Base-by-base conservation (phyloP, 2,888 invertebrate genomes). In the Pyrgus malvae region DNA sequence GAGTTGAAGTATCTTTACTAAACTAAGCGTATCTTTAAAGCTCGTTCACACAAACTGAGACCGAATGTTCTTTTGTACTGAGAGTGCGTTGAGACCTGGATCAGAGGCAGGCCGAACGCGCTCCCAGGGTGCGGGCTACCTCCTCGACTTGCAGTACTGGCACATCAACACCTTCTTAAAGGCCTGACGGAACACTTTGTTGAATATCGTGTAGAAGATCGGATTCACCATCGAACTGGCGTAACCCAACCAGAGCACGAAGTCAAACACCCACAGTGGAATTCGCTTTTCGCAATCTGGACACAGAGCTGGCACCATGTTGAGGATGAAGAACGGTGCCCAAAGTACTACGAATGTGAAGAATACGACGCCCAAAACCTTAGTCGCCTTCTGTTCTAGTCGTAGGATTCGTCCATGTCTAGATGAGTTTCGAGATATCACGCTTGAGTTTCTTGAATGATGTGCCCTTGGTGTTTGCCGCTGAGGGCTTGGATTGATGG, bases 141-240 rank as follows among this genome's bases (percentile, higher is more conserved):
- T 90, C 42, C 66, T 72, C 4, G 69, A 56, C 60, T 92, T 92
- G 61, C 92, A 91, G 76, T 96, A 96, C 64, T 93, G 92, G 81
- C 97, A 97, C 55, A 94, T 82, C 54, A 97, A 82, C 7, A 97
- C 96, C 79, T 95, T 96, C 75, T 96, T 95, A 79, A 97, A 97
- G 0, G 97, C 96, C 75, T 97, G 95, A 35, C 98, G 92, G 84
- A 98, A 98, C 56, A 97, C 95, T 76, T 97, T 97, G 84, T 98
- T 98, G 84, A 98, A 98, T 70, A 98, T 97, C 17, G 98, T 98
- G 79, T 98, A 98, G 87, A 98, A 98, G 70, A 98, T 96, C 0
- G 98, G 98, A 85, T 98, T 98, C 25, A 98, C 96, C 94, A 97
- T 97, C 9, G 97, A 97, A 74, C 97, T 97, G 50, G 97, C 95